Evolutionary conservation across 2,797 vertebrate genomes (phyloP).

Genomic region (Crenuchus spilurus): DNA sequence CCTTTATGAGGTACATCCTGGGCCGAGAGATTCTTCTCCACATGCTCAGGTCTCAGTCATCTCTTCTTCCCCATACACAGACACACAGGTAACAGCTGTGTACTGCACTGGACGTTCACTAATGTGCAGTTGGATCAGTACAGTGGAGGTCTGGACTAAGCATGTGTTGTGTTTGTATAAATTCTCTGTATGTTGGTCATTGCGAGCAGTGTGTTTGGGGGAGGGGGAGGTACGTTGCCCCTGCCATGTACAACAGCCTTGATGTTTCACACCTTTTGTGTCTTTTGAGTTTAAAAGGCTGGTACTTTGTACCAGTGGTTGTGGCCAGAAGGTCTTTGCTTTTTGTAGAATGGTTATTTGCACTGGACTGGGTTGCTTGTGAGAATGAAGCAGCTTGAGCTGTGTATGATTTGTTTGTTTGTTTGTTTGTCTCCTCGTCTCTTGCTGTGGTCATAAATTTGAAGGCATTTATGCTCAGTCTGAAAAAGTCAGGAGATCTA

Average conservation of each 20-base stretch:
- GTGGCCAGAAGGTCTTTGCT: constrained; percentile 40
- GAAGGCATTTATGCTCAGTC: not conserved
- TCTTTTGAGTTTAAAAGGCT: constrained; percentile 44
- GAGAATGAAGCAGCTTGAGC: constrained; percentile 54
- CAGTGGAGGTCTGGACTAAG: constrained; percentile 22
- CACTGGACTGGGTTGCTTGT: constrained; percentile 36
- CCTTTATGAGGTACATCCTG: constrained; percentile 38
- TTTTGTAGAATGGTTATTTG: constrained; percentile 34
- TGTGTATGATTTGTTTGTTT: constrained; percentile 65
- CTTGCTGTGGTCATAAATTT: constrained; percentile 47
- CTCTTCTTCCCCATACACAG: not conserved
- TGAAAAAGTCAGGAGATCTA: not conserved
- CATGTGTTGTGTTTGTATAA: constrained; percentile 36
- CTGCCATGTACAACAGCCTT: constrained; percentile 44
- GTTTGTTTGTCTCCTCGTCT: constrained; percentile 57
- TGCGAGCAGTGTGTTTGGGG: constrained; percentile 41
- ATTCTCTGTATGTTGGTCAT: constrained; percentile 40
- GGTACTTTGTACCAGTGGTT: not conserved
- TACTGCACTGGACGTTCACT: constrained; percentile 17
- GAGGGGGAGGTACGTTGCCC: constrained; percentile 28
- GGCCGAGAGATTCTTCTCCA: constrained; percentile 48
- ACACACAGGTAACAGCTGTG: constrained; percentile 5
- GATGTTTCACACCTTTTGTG: constrained; percentile 55
- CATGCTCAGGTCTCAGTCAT: constrained; percentile 39
- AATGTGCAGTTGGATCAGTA: not conserved